Base-by-base conservation (phyloP, 1,140 invertebrate species). In the Coboldia fuscipes region DNA sequence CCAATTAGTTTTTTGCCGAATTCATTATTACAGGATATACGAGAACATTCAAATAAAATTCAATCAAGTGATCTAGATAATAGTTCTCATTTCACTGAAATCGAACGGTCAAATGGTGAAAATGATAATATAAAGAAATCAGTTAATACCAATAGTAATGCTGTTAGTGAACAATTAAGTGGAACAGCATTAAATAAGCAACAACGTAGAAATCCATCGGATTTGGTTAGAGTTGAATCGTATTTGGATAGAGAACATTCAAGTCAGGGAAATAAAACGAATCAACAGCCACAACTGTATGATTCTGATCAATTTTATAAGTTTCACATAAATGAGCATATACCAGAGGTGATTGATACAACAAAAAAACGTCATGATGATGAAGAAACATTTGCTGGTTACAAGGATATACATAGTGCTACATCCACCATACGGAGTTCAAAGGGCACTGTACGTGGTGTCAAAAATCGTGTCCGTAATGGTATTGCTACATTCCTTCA, bases 401-500 rank as follows among this genome's bases (percentile, higher is more conserved):
- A 72, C 41, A 77, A 75, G 56, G 78, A 81, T 51, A 70, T 75
- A 40, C 65, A 77, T 34, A 66, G 58, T 30, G 67, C 70, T 47
- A 63, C 68, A n/a, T 63, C 69, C 3, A 79, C 81, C 33, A 86
- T 89, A 48, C 65, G 72, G 41, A 93, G 86, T 61, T 72, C 78
- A 38, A 82, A 81, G 51, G 88, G 88, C 20, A 92, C 85, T 3
- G 79, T 93, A 35, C 66, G 88, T 14, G 86, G 86, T 30, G 85
- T 92, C 30, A 88, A 84, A 59, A 93, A 94, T 61, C 66, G 86
- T 43, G 89, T 96, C 16, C 61, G 85, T 42, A 84, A 85, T 33
- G 86, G 88, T 39, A 93, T 94, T 44, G 84, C 81, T 12, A 92
- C 86, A 4, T 93, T 93, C 55, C 65, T 92, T 12, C 78, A 83